Evolutionary conservation across 1,140 invertebrate genomes (phyloP), one percentile per base, ranked within the genome.

Genomic region (Gerris buenoi): DNA sequence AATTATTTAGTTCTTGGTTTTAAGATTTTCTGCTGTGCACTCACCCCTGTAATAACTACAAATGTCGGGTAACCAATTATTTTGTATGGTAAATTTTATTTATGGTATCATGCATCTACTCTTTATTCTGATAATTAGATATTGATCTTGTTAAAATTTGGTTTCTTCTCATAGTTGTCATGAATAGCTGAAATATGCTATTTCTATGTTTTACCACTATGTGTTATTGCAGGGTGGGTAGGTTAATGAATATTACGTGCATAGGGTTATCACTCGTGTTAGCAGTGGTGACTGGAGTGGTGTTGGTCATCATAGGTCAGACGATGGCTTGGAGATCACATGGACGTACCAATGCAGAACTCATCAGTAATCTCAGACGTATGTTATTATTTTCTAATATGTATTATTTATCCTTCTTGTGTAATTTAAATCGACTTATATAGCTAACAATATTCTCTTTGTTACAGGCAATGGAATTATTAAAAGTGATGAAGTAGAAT

Each of bases 381-480:
- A 83, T 79, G 28, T 27, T 56, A n/a, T 59, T 33, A 23, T 65
- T 27, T 61, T 65, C 23, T 57, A 2, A 25, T 25, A 25, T 28
- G 26, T n/a, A n/a, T 56, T 58, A 46, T 25, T 27, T 29, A 46
- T 2, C 14, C 46, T 46, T 60, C 57, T 63, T 63, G 63, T 13
- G 63, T 13, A 15, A 27, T 67, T 14, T 3, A 63, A 13, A 57
- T 13, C 58, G 23, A 25, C 2, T 25, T 15, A 28, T 66, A 25
- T 3, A 27, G 56, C 25, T 61, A 61, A 1, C 10, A 10, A 3
- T 1, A 27, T 18, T 10, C 18, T 13, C 25, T 10, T 57, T 64
- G 73, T 84, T 83, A 28, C 74, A 97, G 94, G 79, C 56, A 89
- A 94, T 82, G 84, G 86, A 57, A 90, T 98, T 62, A 90, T 98